Evolutionary conservation across 2,113 vertebrate species (phyloP), one percentile per base, ranked within the genome.

Genomic region (Ifrita kowaldi): DNA sequence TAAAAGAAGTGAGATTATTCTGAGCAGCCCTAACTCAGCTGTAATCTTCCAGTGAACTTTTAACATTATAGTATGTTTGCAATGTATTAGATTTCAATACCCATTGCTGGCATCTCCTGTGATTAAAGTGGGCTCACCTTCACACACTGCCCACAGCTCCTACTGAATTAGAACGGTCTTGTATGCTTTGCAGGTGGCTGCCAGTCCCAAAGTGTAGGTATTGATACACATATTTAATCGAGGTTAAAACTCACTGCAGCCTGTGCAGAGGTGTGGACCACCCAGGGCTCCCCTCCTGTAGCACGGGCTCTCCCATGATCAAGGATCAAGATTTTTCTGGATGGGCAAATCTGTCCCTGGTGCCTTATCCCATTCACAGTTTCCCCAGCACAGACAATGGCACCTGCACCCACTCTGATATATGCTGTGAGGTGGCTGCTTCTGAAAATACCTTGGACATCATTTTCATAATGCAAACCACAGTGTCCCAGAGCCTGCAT

Each of bases 181-280:
- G 39, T 6, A 3, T 6, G 24, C 50, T 57, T 30, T 53, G 59
- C 37, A 32, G 46, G 24, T 15, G n/a, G 20, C 55, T 76, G 55
- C 78, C 39, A 39, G 35, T 53, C 21, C 39, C 62, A 32, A 69
- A 32, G 37, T 11, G 44, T 18, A 27, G 53, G 7, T 37, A 33
- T 19, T 4, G 1, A 47, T 6, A 16, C 0, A 16, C 14, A 3
- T 20, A 7, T 24, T 56, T 52, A 41, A 59, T 18, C 0, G 3
- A 70, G 19, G 14, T 56, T 62, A 59, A 62, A 68, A 55, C n/a
- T 55, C 47, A 26, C 30, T 47, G 46, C 62, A n/a, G 24, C 39
- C 53, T 60, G 39, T 59, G 33, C 39, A 62, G 55, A 55, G 28
- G 11, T 17, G 12, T 32, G 53, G 20, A 22, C 3, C 32, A 42